Evolutionary conservation across 1,140 invertebrate genomes (phyloP).

Genomic region (Hyles euphorbiae): DNA sequence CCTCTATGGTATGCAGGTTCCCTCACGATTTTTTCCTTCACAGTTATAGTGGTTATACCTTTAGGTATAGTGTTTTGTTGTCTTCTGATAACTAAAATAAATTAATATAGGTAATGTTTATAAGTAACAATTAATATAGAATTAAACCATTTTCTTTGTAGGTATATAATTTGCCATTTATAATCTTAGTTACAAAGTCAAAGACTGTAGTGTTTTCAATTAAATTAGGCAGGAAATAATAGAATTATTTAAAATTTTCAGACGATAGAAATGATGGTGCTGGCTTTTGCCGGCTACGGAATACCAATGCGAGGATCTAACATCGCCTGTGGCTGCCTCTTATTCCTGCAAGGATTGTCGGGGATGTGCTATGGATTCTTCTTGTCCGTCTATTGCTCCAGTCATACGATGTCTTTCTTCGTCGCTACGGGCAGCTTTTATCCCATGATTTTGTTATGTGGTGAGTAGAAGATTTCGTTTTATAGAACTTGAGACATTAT

Average conservation of each 20-base stretch:
- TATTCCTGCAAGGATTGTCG: conserved; percentile 71
- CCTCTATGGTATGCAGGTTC: too few relatives aligned
- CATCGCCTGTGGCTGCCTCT: conserved; percentile 42
- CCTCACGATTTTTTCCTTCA: too few relatives aligned
- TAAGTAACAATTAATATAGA: too few relatives aligned
- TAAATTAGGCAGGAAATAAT: background rate
- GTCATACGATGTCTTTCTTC: conserved; percentile 88
- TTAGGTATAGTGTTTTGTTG: background rate
- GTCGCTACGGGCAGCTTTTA: conserved; percentile 91
- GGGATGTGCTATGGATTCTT: conserved; percentile 82
- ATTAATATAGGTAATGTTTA: too few relatives aligned
- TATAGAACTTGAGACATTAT: conserved; percentile 2
- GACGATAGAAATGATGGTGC: conserved; percentile 63
- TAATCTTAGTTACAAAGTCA: too few relatives aligned
- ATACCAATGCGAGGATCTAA: conserved; percentile 64
- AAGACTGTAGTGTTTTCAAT: background rate
- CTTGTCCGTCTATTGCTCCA: conserved; percentile 85
- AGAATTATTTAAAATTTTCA: conserved; percentile 23
- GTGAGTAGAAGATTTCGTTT: conserved; percentile 74
- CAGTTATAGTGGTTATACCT: background rate
- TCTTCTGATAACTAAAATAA: too few relatives aligned
- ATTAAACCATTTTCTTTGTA: too few relatives aligned
- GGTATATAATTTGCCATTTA: too few relatives aligned
- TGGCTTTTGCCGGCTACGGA: conserved; percentile 61
- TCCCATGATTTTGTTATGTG: conserved; percentile 88